These are phyloP conservation scores for Catostomus latipinnis DNA, from an alignment of 2,797 vertebrate species.

Conservation along the genomic window DNA sequence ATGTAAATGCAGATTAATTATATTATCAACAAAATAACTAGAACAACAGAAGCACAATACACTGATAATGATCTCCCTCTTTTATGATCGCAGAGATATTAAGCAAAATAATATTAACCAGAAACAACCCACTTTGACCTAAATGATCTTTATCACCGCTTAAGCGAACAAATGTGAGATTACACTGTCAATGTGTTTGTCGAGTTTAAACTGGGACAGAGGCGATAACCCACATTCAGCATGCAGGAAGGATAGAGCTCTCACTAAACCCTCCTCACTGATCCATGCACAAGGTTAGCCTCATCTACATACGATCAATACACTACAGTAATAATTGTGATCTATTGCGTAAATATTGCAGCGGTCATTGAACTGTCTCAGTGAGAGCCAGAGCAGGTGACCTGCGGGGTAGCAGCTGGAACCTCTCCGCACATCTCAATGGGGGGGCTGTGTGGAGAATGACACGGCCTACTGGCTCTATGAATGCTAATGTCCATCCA, in stretches of 20 bases:
- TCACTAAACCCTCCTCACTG: conserved; percentile 68
- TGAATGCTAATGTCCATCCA: conserved; percentile 81
- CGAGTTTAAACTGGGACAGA: conserved; percentile 16
- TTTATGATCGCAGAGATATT: conserved; percentile 43
- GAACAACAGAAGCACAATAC: conserved; percentile 1
- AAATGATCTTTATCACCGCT: conserved; percentile 33
- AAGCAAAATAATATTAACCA: conserved; percentile 41
- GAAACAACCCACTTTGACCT: conserved; percentile 36
- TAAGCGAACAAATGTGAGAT: conserved; percentile 34
- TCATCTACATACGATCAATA: conserved; percentile 84
- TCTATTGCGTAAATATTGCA: conserved; percentile 81
- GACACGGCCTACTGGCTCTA: conserved; percentile 79
- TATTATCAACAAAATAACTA: neutral
- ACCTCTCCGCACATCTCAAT: conserved; percentile 69
- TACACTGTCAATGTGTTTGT: conserved; percentile 33
- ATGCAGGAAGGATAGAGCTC: conserved; percentile 62
- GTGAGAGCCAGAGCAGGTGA: conserved; percentile 64
- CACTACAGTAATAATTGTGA: conserved; percentile 84
- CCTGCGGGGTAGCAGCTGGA: conserved; percentile 59
- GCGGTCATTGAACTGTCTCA: conserved; percentile 75
- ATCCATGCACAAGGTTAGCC: conserved; percentile 69
- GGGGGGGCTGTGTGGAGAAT: conserved; percentile 73
- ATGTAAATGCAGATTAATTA: too few relatives aligned
- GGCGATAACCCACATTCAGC: conserved; percentile 67
- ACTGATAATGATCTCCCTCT: conserved; percentile 22